A percentile compares a stretch with the other conserved stretches of the same genome.
phyloP scores from a whole-genome alignment of 1,140 invertebrate species.

The Scaptomyza montana region DNA sequence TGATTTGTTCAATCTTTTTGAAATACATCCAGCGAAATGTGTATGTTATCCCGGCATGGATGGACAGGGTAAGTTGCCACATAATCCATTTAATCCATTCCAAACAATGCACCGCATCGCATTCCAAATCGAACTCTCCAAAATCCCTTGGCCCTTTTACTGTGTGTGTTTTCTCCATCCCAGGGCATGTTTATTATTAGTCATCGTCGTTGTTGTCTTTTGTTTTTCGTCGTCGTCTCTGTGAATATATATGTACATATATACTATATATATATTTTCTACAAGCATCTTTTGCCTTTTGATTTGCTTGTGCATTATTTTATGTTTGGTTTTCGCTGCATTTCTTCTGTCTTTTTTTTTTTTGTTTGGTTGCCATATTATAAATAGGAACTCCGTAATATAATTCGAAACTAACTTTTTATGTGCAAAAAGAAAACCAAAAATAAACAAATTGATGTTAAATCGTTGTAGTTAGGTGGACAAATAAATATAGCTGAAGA shows the following conservation, averaged over 20 bases:
- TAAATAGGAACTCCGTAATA: slow-evolving; percentile 3
- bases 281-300: slow-evolving; percentile 33
- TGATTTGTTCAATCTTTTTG: slow-evolving; percentile 97
- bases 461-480: no score
- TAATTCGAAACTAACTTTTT: not conserved
- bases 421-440: not conserved
- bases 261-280: not conserved
- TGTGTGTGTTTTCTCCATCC: slow-evolving; percentile 28
- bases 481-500: no score
- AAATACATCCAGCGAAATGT: slow-evolving; percentile 95
- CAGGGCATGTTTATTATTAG: slow-evolving; percentile 56
- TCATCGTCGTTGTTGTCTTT: slow-evolving; percentile 38
- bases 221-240: not conserved
- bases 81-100: not conserved
- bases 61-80: slow-evolving; percentile 84
- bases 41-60: slow-evolving; percentile 90
- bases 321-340: slow-evolving; percentile 30
- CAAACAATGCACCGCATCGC: slow-evolving; percentile 73
- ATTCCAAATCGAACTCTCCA: slow-evolving; percentile 38
- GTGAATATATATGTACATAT: not conserved
- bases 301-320: slow-evolving; percentile 52
- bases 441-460: not conserved
- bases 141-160: slow-evolving; percentile 12
- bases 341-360: not conserved
- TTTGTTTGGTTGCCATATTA: slow-evolving; percentile 16